A percentile compares a stretch with the other conserved stretches of the same genome.
These are phyloP conservation scores for Anagyrus pseudococci DNA, from an alignment of 2,888 invertebrate genomes.

Conservation along the genomic window DNA sequence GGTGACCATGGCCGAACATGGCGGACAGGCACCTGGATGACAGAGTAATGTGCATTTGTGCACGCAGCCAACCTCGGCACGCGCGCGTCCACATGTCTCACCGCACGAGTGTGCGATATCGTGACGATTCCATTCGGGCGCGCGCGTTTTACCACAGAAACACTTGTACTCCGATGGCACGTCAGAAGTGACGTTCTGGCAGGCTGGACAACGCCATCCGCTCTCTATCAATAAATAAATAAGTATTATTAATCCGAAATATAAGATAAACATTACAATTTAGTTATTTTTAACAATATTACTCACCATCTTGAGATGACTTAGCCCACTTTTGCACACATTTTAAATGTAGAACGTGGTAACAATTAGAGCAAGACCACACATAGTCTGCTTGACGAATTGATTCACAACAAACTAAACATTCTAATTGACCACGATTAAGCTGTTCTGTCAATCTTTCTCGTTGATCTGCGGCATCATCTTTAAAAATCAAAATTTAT, in stretches of 20 bases:
- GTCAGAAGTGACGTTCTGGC: slow-evolving; percentile 79
- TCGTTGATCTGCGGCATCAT: slow-evolving; percentile 72
- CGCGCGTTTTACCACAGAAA: slow-evolving; percentile 83
- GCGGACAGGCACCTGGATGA: slow-evolving; percentile 89
- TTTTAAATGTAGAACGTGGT: slow-evolving; percentile 88
- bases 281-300: not conserved
- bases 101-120: slow-evolving; percentile 93
- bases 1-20: slow-evolving; percentile 79
- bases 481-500: slow-evolving; percentile 20
- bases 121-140: slow-evolving; percentile 78
- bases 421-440: slow-evolving; percentile 83
- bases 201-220: slow-evolving; percentile 96
- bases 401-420: slow-evolving; percentile 91
- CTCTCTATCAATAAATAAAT: slow-evolving; percentile 63
- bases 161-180: slow-evolving; percentile 86
- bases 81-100: slow-evolving; percentile 77
- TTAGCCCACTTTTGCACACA: slow-evolving; percentile 93
- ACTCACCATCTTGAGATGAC: slow-evolving; percentile 74
- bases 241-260: not conserved
- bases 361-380: slow-evolving; percentile 93
- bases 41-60: slow-evolving; percentile 72
- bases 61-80: slow-evolving; percentile 55
- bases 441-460: slow-evolving; percentile 86
- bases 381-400: slow-evolving; percentile 81
- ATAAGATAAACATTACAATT: not conserved